Evolutionary conservation across 2,797 vertebrate species (phyloP), one percentile per base, ranked within the genome.

Genomic region (Tadarida brasiliensis): DNA sequence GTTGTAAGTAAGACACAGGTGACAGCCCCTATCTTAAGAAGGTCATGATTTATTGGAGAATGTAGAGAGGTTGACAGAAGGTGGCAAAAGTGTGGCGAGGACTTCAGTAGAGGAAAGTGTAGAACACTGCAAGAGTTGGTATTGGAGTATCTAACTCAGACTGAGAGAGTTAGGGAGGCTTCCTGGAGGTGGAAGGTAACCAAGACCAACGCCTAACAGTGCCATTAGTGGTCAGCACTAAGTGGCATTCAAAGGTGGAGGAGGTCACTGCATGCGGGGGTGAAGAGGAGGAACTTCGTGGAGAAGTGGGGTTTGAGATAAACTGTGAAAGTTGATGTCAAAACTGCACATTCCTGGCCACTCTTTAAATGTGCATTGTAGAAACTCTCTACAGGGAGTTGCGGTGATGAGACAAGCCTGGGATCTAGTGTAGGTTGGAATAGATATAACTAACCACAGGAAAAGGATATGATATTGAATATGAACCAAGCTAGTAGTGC

Each of bases 251-350:
- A 65, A 44, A 86, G 28, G 47, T 30, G 22, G 30, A 39, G 81
- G 33, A 49, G 24, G 20, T 57, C 12, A 57, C 73, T 70, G 87
- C 33, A 56, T 65, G 7, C 30, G 73, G 17, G 54, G n/a, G 2
- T 70, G 74, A 78, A 59, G 59, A 74, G 24, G 59, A 59, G 33
- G 57, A 30, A 89, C 22, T 80, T 87, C 30, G 4, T 49, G 39
- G 30, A 92, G 76, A 26, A 82, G 15, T 47, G 33, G 11, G 6
- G 8, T 83, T 83, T 94, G 30, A 86, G 59, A n/a, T 89, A 59
- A 89, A 51, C 67, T 71, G 30, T 67, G 15, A 91, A 90, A 87
- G 33, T 33, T 93, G 61, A 54, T 44, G 22, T 93, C 51, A 86
- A 39, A 83, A 49, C 16, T 12, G 11, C 28, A 33, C 4, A 39